Evolutionary conservation across 2,888 invertebrate species (phyloP).

Genomic region (Lasius fuliginosus): DNA sequence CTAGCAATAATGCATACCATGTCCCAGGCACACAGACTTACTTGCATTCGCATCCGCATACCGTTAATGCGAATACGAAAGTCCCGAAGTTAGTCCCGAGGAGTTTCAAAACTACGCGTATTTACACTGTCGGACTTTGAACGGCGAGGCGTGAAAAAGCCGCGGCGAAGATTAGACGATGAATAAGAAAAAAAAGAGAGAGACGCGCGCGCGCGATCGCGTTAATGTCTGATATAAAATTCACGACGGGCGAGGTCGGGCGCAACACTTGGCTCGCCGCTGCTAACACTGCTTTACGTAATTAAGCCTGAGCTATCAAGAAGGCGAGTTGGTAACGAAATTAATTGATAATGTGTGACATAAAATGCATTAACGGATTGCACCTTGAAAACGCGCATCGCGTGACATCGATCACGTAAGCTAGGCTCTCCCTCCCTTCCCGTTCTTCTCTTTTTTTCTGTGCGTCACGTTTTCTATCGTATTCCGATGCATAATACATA

Average conservation of each 20-base stretch:
- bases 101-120: constrained; percentile 51
- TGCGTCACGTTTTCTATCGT: constrained; percentile 23
- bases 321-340: constrained; percentile 34
- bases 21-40: constrained; percentile 13
- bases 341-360: constrained; percentile 46
- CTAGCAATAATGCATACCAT: constrained; percentile 47
- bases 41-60: constrained; percentile 23
- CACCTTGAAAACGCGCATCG: constrained; percentile 17
- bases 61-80: constrained; percentile 50
- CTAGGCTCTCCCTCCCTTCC: neutral
- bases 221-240: constrained; percentile 50
- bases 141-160: constrained; percentile 40
- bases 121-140: constrained; percentile 50
- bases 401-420: constrained; percentile 27
- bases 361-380: constrained; percentile 29
- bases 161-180: constrained; percentile 48
- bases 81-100: constrained; percentile 48
- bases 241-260: constrained; percentile 32
- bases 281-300: constrained; percentile 44
- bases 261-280: constrained; percentile 13
- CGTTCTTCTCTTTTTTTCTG: neutral
- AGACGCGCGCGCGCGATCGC: constrained; percentile 2
- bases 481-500: constrained; percentile 54
- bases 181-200: constrained; percentile 33
- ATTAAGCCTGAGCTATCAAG: constrained; percentile 41